Base-by-base conservation (phyloP, 2,888 invertebrate genomes). In the Amorpha juglandis region DNA sequence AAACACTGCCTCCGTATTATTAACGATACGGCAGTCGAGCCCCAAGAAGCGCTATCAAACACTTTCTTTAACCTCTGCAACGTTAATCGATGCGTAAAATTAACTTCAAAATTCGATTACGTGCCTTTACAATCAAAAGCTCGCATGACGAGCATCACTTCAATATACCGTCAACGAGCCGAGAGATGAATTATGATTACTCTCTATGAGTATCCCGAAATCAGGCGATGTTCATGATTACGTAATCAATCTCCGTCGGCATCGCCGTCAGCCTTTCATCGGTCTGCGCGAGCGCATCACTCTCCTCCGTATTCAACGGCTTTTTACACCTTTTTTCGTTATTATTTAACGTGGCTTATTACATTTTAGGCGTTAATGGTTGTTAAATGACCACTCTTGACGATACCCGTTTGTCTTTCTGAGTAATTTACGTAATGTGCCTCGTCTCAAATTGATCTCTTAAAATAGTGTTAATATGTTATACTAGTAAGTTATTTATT, bases 191-290 rank as follows among this genome's bases (percentile, higher is more conserved):
- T 90, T 90, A 88, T 89, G 88, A 90, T 91, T 88, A 87, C 87
- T 83, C 81, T 90, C 87, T 90, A 90, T 87, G 87, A 89, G 85
- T 87, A 86, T 90, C 86, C 90, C 89, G 76, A 92, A 91, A 89
- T 88, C 84, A 84, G 73, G 82, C 82, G 86, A 84, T 88, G 86
- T 84, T 84, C 88, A 84, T 91, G 91, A 92, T 92, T 91, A 91
- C 91, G 87, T 88, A 90, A 91, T 92, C 90, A 92, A 93, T 92
- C 92, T 87, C 87, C 89, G 91, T 91, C 91, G 77, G 77, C 80
- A 77, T 78, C 81, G 81, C 86, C 84, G 84, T 87, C 89, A 82
- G 88, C 86, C 90, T 91, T 91, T 92, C 91, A 90, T 87, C 92
- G 86, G 71, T 78, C 82, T 77, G 82, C 86, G 89, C 87, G 72